These are phyloP conservation scores for Adrianichthys oophorus DNA, from an alignment of 2,797 vertebrate species.

Conservation along the genomic window DNA sequence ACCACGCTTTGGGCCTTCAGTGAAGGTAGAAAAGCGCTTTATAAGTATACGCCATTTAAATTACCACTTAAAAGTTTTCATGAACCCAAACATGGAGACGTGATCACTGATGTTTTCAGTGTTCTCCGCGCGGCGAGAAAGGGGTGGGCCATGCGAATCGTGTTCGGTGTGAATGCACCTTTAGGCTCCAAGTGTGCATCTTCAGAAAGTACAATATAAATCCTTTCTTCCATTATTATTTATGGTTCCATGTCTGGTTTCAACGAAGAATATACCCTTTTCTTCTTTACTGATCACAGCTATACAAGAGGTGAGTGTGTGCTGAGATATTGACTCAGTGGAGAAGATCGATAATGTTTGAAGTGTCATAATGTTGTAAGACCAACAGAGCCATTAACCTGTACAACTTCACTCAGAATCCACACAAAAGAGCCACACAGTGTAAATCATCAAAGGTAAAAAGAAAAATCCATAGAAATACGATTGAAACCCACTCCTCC, in stretches of 20 bases:
- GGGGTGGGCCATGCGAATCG: too few species aligned
- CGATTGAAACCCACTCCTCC: constrained; percentile 30
- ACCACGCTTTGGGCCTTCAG: too few species aligned
- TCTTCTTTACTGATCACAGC: constrained; percentile 25
- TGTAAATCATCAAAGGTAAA: constrained; percentile 48
- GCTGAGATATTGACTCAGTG: constrained; percentile 42
- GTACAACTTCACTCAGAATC: constrained; percentile 30
- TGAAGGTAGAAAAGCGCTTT: too few species aligned
- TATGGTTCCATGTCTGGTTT: constrained; percentile 1
- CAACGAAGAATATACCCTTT: background rate
- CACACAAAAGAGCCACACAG: constrained; percentile 24
- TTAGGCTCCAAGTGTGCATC: too few species aligned
- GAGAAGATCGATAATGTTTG: constrained; percentile 50
- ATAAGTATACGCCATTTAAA: too few species aligned
- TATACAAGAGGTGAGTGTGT: constrained; percentile 37
- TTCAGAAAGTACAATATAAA: too few species aligned
- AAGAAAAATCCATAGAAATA: constrained; percentile 48
- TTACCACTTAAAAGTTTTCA: too few species aligned
- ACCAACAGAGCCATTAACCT: constrained; percentile 60
- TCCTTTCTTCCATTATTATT: background rate
- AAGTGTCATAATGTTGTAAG: constrained; percentile 49
- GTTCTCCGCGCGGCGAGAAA: too few species aligned
- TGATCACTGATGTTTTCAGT: too few species aligned
- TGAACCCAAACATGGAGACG: too few species aligned
- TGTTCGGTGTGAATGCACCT: too few species aligned